These are phyloP conservation scores for Cheilosia impressa DNA, from an alignment of 2,888 invertebrate genomes.

Conservation along the genomic window DNA sequence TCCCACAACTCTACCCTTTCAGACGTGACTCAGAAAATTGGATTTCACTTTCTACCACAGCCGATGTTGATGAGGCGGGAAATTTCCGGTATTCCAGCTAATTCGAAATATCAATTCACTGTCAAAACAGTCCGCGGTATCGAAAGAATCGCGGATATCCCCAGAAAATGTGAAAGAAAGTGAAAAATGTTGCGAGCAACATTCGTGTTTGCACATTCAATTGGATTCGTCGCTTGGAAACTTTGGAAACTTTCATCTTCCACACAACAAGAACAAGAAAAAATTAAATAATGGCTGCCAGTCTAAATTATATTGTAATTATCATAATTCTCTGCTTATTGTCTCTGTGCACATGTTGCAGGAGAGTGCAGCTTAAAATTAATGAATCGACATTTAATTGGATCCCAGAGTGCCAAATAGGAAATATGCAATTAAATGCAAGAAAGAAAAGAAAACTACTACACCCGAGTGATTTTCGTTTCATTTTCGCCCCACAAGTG, in stretches of 20 bases:
- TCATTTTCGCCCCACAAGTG: slow-evolving; percentile 29
- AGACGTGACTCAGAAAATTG: slow-evolving; percentile 27
- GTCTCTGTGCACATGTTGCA: slow-evolving; percentile 16
- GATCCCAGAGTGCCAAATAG: slow-evolving; percentile 15
- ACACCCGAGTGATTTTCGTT: slow-evolving; percentile 61
- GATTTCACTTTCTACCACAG: slow-evolving; percentile 48
- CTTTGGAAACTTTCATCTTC: slow-evolving; percentile 33
- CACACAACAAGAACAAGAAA: neutral
- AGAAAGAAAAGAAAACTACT: slow-evolving; percentile 44
- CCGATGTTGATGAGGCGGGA: slow-evolving; percentile 12
- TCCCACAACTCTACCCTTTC: slow-evolving; percentile 4
- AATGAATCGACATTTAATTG: slow-evolving; percentile 36
- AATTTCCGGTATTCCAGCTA: slow-evolving; percentile 15
- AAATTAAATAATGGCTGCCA: neutral
- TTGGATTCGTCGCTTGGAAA: neutral
- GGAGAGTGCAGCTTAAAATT: slow-evolving; percentile 11
- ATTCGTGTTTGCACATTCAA: slow-evolving; percentile 2
- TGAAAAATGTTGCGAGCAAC: slow-evolving; percentile 24
- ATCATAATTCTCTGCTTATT: neutral
- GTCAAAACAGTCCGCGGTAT: neutral
- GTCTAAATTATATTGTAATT: slow-evolving; percentile 14
- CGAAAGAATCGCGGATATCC: neutral
- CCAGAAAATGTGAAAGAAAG: slow-evolving; percentile 21
- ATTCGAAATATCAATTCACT: neutral
- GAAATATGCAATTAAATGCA: slow-evolving; percentile 41